Base-by-base conservation (phyloP, 1,140 invertebrate species). In the Pantala flavescens region DNA sequence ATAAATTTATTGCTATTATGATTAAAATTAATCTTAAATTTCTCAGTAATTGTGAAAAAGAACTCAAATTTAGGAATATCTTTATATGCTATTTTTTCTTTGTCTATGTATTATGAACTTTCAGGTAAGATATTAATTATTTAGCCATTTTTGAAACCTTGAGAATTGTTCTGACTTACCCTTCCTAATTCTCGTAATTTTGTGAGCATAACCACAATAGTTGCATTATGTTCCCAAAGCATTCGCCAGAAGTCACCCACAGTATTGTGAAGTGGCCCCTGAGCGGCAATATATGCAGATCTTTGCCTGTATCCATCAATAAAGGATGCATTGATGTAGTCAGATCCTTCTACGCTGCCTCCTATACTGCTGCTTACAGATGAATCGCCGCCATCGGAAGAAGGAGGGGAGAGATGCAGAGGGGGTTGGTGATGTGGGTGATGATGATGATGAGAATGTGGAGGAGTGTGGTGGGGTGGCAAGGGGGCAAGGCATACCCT, bases 211-310 rank as follows among this genome's bases (percentile, higher is more conserved):
- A 99, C 98, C 49, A 99, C 92, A 82, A 99, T 99, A 7, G 96
- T 98, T 0, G 96, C 98, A 83, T 99, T 99, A 81, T 99, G 96
- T 82, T 99, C 97, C 98, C 98, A 99, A n/a, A 99, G 85, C 97
- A 99, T 99, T 76, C 98, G 87, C 98, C 98, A 99, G 79, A 99
- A 97, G 81, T 99, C 98, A 78, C 98, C 96, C 0, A 95, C 95
- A 0, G 98, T 99, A 78, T 99, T 95, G 24, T 90, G 89, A 19
- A 99, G 84, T 0, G 98, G 98, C 12, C 97, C 97, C 85, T 99
- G 98, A 7, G 98, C 98, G 0, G 98, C 98, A 76, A 99, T 97
- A 80, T 99, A 99, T 2, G 96, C 96, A 75, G 89, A 91, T 23
- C 94, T 88, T 83, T 96, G 96, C 49, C 90, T 87, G 82, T 95